Evolutionary conservation across 1,140 invertebrate genomes (phyloP).

Genomic region (Achatina immaculata): DNA sequence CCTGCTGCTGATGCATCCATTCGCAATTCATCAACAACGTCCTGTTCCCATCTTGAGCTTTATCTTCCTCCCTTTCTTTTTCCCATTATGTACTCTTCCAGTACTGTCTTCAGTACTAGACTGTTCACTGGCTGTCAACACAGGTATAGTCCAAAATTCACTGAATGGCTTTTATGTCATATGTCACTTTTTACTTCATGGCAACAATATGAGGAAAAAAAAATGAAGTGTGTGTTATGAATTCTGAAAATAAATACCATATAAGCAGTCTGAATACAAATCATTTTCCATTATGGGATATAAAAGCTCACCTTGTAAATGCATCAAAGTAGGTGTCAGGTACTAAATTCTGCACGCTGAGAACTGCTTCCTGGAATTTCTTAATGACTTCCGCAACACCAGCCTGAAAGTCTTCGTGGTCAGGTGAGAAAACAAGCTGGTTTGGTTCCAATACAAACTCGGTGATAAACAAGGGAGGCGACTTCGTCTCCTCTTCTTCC

Average conservation of each 20-base stretch:
- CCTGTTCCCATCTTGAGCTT: too few relatives aligned
- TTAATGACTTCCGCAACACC: slow-evolving; percentile 68
- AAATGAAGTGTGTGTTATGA: not conserved
- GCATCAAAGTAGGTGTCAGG: slow-evolving; percentile 71
- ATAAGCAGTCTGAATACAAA: too few relatives aligned
- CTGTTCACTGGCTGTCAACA: too few relatives aligned
- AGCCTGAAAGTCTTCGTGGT: slow-evolving; percentile 68
- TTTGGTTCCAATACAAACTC: slow-evolving; percentile 70
- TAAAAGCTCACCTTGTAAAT: slow-evolving; percentile 68
- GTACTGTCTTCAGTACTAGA: too few relatives aligned
- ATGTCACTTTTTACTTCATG: too few relatives aligned
- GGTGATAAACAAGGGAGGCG: slow-evolving; percentile 68
- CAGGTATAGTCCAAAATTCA: too few relatives aligned
- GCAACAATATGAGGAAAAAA: not conserved
- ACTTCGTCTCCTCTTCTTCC: slow-evolving; percentile 60
- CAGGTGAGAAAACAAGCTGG: slow-evolving; percentile 69
- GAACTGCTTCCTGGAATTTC: slow-evolving; percentile 69
- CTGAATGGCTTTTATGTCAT: too few relatives aligned
- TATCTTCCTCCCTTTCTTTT: too few relatives aligned
- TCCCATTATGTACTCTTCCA: too few relatives aligned
- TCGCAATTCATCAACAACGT: too few relatives aligned
- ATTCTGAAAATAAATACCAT: not conserved
- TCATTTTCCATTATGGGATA: too few relatives aligned
- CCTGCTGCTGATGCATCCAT: too few relatives aligned
- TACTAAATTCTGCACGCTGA: slow-evolving; percentile 69